Evolutionary conservation across 2,797 vertebrate species (phyloP).

Genomic region (Hyperoplus immaculatus): DNA sequence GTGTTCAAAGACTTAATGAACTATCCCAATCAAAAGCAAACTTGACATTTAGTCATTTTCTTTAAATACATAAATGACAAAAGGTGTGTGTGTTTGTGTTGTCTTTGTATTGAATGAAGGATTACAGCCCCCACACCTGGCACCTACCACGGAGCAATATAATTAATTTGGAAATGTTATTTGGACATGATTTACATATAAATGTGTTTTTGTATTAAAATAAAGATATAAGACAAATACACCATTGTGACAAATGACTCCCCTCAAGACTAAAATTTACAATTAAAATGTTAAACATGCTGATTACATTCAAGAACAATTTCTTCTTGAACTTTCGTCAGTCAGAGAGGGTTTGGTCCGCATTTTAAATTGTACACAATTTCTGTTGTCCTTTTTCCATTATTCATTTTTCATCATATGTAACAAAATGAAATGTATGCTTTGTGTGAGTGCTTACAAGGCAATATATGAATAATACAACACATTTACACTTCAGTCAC

Average conservation of each 20-base stretch:
- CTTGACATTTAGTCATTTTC: constrained; percentile 83
- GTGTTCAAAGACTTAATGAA: constrained; percentile 74
- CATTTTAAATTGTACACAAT: constrained; percentile 15
- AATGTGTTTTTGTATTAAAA: constrained; percentile 89
- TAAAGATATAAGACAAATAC: constrained; percentile 86
- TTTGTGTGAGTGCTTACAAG: background rate
- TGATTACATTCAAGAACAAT: constrained; percentile 90
- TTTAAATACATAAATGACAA: constrained; percentile 65
- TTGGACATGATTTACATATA: constrained; percentile 94
- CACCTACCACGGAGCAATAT: constrained; percentile 67
- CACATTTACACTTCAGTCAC: background rate
- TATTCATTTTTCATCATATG: constrained; percentile 21
- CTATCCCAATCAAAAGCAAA: constrained; percentile 77
- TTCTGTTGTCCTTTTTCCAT: background rate
- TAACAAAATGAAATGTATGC: background rate
- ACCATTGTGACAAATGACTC: constrained; percentile 87
- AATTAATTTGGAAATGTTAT: constrained; percentile 89
- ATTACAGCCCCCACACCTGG: constrained; percentile 64
- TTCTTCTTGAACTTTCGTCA: constrained; percentile 88
- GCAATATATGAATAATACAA: background rate
- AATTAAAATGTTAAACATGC: constrained; percentile 92
- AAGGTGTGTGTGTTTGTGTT: constrained; percentile 62
- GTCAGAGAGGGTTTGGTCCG: constrained; percentile 30
- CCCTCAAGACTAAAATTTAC: constrained; percentile 90
- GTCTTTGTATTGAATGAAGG: constrained; percentile 67